phyloP scores from a whole-genome alignment of 2,888 invertebrate genomes.

The Latrodectus elegans region DNA sequence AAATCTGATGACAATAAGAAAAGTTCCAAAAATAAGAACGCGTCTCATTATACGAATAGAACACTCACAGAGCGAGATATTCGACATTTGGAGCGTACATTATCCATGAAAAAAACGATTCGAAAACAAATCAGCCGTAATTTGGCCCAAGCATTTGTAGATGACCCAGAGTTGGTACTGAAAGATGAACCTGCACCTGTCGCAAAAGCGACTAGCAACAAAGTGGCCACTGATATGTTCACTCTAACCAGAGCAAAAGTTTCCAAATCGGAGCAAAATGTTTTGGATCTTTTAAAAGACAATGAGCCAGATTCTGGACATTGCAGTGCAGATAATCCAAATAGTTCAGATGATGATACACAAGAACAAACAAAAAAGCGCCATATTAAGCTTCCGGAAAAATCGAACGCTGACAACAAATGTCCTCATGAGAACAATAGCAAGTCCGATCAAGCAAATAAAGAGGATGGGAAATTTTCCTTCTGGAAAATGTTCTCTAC shows the following conservation, averaged over 20 bases:
- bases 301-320: slow-evolving; percentile 65
- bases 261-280: slow-evolving; percentile 64
- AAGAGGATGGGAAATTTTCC: slow-evolving; percentile 57
- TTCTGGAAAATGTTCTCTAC: slow-evolving; percentile 69
- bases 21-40: slow-evolving; percentile 33
- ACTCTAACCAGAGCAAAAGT: slow-evolving; percentile 59
- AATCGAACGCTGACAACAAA: background rate
- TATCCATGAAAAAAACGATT: slow-evolving; percentile 91
- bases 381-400: slow-evolving; percentile 17
- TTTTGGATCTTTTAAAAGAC: slow-evolving; percentile 67
- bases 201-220: background rate
- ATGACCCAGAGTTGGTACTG: slow-evolving; percentile 58
- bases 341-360: slow-evolving; percentile 59
- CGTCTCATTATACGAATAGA: slow-evolving; percentile 49
- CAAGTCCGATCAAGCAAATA: slow-evolving; percentile 35
- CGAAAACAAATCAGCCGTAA: slow-evolving; percentile 90
- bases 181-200: background rate
- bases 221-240: slow-evolving; percentile 26
- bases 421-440: background rate
- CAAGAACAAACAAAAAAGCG: slow-evolving; percentile 44
- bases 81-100: slow-evolving; percentile 85
- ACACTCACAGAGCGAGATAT: slow-evolving; percentile 75
- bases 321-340: slow-evolving; percentile 65
- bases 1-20: slow-evolving; percentile 27
- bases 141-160: slow-evolving; percentile 79